A percentile compares a stretch with the other conserved stretches of the same genome.
Evolutionary conservation across 2,888 invertebrate genomes (phyloP).

Genomic region (Pammene aurita): DNA sequence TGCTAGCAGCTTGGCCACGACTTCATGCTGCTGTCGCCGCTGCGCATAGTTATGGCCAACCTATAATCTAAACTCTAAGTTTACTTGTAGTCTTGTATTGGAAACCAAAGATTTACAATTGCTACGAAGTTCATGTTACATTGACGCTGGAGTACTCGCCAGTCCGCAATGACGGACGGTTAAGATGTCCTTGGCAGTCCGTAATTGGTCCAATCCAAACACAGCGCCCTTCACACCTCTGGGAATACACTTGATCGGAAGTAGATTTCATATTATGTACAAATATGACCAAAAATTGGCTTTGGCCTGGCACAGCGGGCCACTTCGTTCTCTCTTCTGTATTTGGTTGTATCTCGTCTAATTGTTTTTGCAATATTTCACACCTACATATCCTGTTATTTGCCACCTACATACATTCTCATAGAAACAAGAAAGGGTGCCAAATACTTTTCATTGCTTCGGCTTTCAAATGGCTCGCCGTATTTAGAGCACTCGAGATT

Average conservation of each 20-base stretch:
- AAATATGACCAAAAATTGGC: background rate
- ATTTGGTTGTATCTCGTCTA: no score
- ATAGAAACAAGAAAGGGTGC: constrained; percentile 4
- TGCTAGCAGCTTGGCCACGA: no score
- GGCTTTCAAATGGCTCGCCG: constrained; percentile 23
- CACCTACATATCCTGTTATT: background rate
- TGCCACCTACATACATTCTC: background rate
- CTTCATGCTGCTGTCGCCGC: no score
- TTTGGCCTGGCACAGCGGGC: no score
- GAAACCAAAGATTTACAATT: no score
- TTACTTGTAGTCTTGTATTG: no score
- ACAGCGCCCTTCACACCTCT: constrained; percentile 18
- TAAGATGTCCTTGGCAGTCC: constrained; percentile 34
- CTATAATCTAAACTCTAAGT: no score
- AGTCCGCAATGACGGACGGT: constrained; percentile 15
- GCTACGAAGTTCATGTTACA: background rate
- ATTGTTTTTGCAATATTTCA: background rate
- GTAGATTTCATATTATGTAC: constrained; percentile 38
- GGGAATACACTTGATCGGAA: constrained; percentile 24
- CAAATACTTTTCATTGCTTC: constrained; percentile 37
- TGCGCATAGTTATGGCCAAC: no score
- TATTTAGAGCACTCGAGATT: constrained; percentile 47
- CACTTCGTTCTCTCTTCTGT: no score
- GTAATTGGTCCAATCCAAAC: constrained; percentile 40
- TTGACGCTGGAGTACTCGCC: background rate